Evolutionary conservation across 2,797 vertebrate genomes (phyloP).

Genomic region (Gymnocypris eckloni): DNA sequence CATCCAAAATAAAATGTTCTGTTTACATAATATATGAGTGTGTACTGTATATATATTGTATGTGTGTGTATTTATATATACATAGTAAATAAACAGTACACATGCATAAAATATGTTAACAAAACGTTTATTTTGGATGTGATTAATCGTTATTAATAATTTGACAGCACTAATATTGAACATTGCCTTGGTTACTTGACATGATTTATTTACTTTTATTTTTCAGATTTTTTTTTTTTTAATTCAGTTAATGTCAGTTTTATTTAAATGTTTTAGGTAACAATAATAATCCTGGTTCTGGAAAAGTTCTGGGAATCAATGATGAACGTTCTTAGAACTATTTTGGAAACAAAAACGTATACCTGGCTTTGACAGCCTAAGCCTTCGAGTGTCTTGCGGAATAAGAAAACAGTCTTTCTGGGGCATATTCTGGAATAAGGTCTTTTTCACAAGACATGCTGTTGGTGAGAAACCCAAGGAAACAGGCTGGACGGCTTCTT

Average conservation of each 20-base stretch:
- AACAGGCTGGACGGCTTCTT: conserved; percentile 67
- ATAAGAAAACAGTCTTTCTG: neutral
- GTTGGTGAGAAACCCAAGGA: conserved; percentile 21
- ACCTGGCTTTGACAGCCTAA: neutral
- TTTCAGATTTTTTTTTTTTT: neutral
- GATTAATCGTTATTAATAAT: no score
- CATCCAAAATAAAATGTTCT: no score
- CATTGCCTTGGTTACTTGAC: no score
- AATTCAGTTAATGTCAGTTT: neutral
- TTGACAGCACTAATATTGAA: no score
- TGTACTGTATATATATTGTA: no score
- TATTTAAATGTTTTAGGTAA: neutral
- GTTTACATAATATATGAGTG: no score
- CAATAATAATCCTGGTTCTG: neutral
- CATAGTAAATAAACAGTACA: no score
- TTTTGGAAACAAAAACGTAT: neutral
- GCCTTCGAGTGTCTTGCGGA: neutral
- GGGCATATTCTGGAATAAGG: neutral
- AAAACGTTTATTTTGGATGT: no score
- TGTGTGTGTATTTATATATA: no score
- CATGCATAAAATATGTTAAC: no score
- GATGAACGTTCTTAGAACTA: neutral
- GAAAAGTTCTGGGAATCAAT: neutral
- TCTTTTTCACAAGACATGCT: neutral
- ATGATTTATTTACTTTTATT: no score